These are phyloP conservation scores for Euura saliciscinereae DNA, from an alignment of 1,140 invertebrate genomes.

Conservation along the genomic window DNA sequence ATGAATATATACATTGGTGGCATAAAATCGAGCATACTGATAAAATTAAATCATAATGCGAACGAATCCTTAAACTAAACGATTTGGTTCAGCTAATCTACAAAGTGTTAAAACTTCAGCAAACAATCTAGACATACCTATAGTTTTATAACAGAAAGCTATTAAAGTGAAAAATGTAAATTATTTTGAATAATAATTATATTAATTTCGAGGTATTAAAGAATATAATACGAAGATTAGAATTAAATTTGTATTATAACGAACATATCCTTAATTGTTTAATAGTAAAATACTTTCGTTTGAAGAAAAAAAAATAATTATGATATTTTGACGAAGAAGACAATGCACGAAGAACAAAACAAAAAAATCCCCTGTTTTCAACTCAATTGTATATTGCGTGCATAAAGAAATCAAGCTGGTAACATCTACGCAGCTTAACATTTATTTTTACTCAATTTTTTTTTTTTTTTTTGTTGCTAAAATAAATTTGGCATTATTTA, in stretches of 20 bases:
- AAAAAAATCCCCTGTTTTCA: neutral
- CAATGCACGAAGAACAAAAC: neutral
- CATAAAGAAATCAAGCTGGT: conserved; percentile 3
- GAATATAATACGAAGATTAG: neutral
- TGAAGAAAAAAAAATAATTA: neutral
- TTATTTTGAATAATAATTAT: neutral
- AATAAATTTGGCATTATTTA: conserved; percentile 3
- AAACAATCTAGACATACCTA: neutral
- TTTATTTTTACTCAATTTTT: neutral
- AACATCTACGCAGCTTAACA: neutral
- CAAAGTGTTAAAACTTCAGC: conserved; percentile 8
- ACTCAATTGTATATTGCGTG: neutral
- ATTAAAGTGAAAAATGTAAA: neutral
- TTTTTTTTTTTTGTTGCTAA: neutral
- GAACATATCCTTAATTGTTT: neutral
- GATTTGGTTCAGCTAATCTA: conserved; percentile 42
- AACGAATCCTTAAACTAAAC: conserved; percentile 25
- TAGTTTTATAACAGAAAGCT: neutral
- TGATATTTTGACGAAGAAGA: neutral
- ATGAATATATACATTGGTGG: conserved; percentile 9
- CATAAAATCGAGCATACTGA: conserved; percentile 9
- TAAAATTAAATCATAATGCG: conserved; percentile 16
- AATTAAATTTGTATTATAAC: neutral
- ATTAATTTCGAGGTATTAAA: neutral
- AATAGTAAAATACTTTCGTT: conserved; percentile 3